Base-by-base conservation (phyloP, 2,888 invertebrate genomes). In the Heliconius ismenius region DNA sequence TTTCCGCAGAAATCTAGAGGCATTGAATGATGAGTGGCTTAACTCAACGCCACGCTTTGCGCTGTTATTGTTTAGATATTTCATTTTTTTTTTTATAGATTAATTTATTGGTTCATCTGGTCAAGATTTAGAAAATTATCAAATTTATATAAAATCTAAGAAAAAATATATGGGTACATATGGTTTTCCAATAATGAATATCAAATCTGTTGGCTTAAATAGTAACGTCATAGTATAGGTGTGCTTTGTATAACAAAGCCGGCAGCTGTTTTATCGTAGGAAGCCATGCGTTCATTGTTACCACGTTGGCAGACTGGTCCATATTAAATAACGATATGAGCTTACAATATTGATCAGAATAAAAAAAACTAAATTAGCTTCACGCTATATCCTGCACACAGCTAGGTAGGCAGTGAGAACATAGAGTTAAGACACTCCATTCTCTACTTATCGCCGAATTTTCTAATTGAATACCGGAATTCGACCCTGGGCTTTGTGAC, bases 271-370 rank as follows among this genome's bases (percentile, higher is more conserved):
- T 88, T 87, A 88, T 85, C 82, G 84, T 73, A 72, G 76, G 83
- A 86, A 87, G 84, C 85, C 85, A 86, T 84, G 85, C 85, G 81
- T 84, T 83, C 83, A 86, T 84, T 86, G 86, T 84, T 87, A 86
- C 86, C 87, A 86, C 83, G 84, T 85, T 83, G 80, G 83, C 83
- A 82, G 49, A 73, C 80, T 81, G 80, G 78, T 82, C 84, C 82
- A 79, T 85, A 87, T 88, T 87, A 84, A 87, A 87, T 87, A 86
- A 85, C 78, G 80, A 80, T 83, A 83, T 81, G 83, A 82, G 80
- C 81, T 82, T 77, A 81, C 81, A 83, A 84, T 82, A 84, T 84
- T 84, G 83, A 84, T 83, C 82, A 81, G 81, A 49, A 6, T 39
- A 49, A 49, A 49, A 49, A 49, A 49, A 18, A 49, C 6, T 21